Evolutionary conservation across 2,113 vertebrate species (phyloP).

Genomic region (Elephantulus edwardii): DNA sequence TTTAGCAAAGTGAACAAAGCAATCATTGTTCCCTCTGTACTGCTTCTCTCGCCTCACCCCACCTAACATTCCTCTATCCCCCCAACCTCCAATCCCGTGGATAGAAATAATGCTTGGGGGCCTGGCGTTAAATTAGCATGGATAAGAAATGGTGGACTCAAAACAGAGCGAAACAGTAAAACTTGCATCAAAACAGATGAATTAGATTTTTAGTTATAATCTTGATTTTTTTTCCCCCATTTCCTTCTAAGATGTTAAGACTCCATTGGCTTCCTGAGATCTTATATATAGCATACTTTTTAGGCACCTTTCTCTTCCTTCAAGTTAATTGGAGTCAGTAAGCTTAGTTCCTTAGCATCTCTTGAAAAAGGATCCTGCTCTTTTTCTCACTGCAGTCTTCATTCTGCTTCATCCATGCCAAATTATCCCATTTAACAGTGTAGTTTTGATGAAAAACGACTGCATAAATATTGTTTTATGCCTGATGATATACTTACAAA

Average conservation of each 20-base stretch:
- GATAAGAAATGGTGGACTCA: not conserved
- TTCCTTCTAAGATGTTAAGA: not conserved
- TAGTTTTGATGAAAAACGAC: conserved; percentile 12
- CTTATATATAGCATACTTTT: not conserved
- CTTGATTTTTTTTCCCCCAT: not conserved
- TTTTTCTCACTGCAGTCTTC: not conserved
- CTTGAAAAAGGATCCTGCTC: not conserved
- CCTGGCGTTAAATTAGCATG: not conserved
- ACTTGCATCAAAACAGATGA: not conserved
- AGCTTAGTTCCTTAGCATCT: not conserved
- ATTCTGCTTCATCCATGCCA: not conserved
- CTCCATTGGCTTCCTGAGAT: not conserved
- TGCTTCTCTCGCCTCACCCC: not conserved
- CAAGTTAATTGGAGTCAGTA: not conserved
- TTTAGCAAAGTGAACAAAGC: not conserved
- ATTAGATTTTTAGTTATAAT: not conserved
- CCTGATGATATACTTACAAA: conserved; percentile 26
- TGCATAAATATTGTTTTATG: conserved; percentile 14
- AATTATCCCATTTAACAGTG: not conserved
- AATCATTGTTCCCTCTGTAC: not conserved
- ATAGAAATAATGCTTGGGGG: not conserved
- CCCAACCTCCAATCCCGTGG: no score
- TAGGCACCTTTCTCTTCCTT: not conserved
- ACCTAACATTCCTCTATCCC: no score
- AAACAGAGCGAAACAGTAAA: not conserved